A percentile compares a stretch with the other conserved stretches of the same genome.
phyloP scores from a whole-genome alignment of 2,797 vertebrate species.

The Coccyzus lansbergi region DNA sequence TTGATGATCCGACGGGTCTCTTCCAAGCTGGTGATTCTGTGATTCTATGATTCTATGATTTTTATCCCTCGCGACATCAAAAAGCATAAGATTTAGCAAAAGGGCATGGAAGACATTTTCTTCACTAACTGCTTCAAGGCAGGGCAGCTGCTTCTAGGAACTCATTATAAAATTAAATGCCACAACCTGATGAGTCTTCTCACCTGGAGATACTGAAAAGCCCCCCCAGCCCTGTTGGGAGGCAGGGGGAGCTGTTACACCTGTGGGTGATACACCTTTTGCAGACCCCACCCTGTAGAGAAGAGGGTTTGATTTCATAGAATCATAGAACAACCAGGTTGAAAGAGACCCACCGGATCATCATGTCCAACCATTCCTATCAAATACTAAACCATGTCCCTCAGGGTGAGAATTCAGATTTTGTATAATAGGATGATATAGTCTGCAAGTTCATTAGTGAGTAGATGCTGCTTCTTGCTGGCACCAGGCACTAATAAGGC shows the following conservation, averaged over 20 bases:
- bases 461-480: background rate
- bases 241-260: background rate
- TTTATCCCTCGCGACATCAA: background rate
- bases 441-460: background rate
- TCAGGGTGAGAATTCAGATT: background rate
- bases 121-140: background rate
- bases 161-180: background rate
- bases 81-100: background rate
- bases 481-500: background rate
- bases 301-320: background rate
- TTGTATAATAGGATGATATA: background rate
- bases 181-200: slow-evolving; percentile 10
- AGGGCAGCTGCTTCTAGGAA: slow-evolving; percentile 10
- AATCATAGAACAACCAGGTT: too few relatives aligned
- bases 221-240: background rate
- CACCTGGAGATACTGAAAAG: background rate
- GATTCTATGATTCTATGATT: too few relatives aligned
- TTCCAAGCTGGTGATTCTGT: too few relatives aligned
- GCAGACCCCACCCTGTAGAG: background rate
- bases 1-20: too few relatives aligned
- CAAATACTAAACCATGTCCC: too few relatives aligned
- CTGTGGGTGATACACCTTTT: background rate
- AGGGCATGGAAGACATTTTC: background rate
- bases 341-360: too few relatives aligned
- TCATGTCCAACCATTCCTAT: too few relatives aligned